Percentiles rank a stretch among this genome's conserved stretches.
These are phyloP conservation scores for Aricia artaxerxes DNA, from an alignment of 2,888 invertebrate genomes.

Conservation along the genomic window DNA sequence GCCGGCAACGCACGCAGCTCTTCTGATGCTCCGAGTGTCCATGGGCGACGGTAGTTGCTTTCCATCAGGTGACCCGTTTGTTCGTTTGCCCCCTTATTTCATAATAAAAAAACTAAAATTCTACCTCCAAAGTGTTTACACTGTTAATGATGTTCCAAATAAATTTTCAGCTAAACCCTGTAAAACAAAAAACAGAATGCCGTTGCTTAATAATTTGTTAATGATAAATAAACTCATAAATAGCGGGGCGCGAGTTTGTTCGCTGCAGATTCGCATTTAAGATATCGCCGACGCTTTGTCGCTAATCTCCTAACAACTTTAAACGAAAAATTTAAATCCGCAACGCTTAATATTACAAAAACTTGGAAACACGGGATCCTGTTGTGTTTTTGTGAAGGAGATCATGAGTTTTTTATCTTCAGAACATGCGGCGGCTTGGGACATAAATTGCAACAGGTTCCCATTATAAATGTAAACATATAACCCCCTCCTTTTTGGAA, in stretches of 20 bases:
- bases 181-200: constrained; percentile 57
- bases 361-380: constrained; percentile 42
- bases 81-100: too few species aligned
- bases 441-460: too few species aligned
- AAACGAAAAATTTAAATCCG: constrained; percentile 76
- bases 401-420: not conserved
- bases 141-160: not conserved
- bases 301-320: constrained; percentile 79
- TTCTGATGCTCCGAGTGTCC: too few species aligned
- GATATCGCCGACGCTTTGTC: constrained; percentile 76
- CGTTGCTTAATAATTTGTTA: constrained; percentile 79
- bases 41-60: too few species aligned
- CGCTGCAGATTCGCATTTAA: constrained; percentile 80
- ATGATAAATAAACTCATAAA: constrained; percentile 82
- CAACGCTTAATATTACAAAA: constrained; percentile 69
- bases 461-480: too few species aligned
- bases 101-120: not conserved
- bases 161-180: constrained; percentile 17
- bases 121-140: not conserved
- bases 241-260: constrained; percentile 75
- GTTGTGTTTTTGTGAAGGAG: constrained; percentile 3
- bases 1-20: too few species aligned
- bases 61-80: too few species aligned
- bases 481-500: too few species aligned
- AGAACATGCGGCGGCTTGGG: too few species aligned